Base-by-base conservation (phyloP, 2,113 vertebrate genomes). In the Syngnathus scovelli region DNA sequence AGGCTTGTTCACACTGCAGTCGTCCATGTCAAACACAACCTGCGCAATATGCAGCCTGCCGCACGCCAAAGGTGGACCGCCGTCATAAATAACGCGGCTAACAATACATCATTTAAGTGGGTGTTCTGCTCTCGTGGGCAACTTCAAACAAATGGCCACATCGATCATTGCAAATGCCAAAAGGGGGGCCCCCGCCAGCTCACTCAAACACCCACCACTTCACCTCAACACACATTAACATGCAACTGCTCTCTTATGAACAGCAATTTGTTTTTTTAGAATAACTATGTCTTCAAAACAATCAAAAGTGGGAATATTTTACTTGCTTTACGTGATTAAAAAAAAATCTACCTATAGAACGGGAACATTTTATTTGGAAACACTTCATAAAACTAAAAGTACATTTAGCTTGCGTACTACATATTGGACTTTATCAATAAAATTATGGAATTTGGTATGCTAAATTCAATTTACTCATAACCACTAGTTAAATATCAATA, bases 81-180 rank as follows among this genome's bases (percentile, higher is more conserved):
- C 81, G 87, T 90, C 86, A 90, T 90, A 90, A 90, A 91, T 91
- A 90, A 89, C 81, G 67, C 79, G 49, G 66, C 73, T 64, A 86
- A 89, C 81, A 90, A 87, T 84, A 81, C 82, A 92, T 92, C 85
- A 88, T 91, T 86, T 83, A 89, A 82, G 86, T 84, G 85, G 78
- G 77, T 88, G 81, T 77, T 85, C 62, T 78, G 76, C 83, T 87
- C 88, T 90, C 74, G 16, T 85, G 84, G 88, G 87, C 88, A 90
- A 85, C 89, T 89, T 85, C 54, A 77, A 88, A 88, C 89, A 91
- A 91, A 90, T 87, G 89, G 89, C 82, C 76, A 85, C 88, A 90
- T 86, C 87, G 72, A 86, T 83, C 88, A 89, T 88, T 70, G 49
- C 78, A 67, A 87, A 82, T 67, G 84, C 80, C 76, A 85, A 82